phyloP scores from a whole-genome alignment of 2,797 vertebrate genomes.

The Alauda arvensis region DNA sequence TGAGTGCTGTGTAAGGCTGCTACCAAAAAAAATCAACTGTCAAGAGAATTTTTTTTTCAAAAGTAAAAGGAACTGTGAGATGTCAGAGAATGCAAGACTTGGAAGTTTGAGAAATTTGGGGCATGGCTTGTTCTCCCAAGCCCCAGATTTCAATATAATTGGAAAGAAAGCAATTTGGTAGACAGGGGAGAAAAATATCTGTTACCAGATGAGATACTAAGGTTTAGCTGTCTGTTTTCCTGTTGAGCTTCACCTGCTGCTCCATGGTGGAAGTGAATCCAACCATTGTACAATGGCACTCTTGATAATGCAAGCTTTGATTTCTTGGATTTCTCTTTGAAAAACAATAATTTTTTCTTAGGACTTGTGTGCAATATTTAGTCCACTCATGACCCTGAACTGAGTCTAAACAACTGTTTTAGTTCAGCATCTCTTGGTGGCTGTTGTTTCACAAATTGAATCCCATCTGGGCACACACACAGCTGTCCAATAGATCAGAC shows the following conservation, averaged over 20 bases:
- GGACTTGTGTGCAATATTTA: neutral
- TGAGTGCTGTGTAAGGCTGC: neutral
- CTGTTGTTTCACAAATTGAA: neutral
- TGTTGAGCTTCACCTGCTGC: neutral
- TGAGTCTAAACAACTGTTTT: neutral
- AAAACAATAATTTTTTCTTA: neutral
- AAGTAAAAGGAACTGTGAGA: neutral
- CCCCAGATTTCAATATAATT: neutral
- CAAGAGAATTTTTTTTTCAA: neutral
- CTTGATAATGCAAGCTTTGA: neutral
- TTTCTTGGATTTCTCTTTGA: neutral
- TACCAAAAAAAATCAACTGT: neutral
- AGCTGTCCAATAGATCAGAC: neutral
- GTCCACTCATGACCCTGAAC: neutral
- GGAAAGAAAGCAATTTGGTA: neutral
- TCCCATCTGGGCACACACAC: neutral
- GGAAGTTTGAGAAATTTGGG: neutral
- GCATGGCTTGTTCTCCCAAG: neutral
- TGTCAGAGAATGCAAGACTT: neutral
- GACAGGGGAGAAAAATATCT: accelerated
- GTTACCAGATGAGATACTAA: neutral
- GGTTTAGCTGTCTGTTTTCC: neutral
- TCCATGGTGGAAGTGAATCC: neutral
- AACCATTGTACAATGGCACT: neutral
- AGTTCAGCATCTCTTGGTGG: neutral